Conservation (phyloP, 2,888 invertebrate genomes). For the Eupithecia insigniata region DNA sequence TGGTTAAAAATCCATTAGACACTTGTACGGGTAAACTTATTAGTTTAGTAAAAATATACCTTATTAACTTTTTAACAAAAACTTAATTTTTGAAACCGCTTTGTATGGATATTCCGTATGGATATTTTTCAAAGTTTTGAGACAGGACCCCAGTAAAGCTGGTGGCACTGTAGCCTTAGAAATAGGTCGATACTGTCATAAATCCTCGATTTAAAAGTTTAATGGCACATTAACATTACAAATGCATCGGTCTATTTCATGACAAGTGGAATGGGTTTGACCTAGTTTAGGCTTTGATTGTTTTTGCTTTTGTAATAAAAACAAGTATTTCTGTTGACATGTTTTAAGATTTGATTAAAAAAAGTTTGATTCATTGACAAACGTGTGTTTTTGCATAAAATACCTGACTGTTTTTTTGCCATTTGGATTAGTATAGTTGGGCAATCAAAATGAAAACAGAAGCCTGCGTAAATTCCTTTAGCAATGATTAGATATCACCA, state of each 20-base stretch:
- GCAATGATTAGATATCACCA: too few relatives aligned
- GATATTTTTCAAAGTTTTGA: not conserved
- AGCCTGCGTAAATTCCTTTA: too few relatives aligned
- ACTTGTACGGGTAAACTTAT: not conserved
- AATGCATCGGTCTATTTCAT: constrained; percentile 20
- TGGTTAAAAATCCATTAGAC: too few relatives aligned
- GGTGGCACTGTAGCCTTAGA: constrained; percentile 3
- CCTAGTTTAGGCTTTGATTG: constrained; percentile 11
- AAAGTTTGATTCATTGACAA: not conserved
- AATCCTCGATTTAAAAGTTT: constrained; percentile 25
- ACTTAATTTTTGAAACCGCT: not conserved
- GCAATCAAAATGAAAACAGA: too few relatives aligned
- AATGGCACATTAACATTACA: constrained; percentile 21
- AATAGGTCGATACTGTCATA: constrained; percentile 22
- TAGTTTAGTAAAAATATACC: too few relatives aligned
- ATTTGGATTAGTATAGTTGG: too few relatives aligned
- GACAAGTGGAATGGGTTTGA: constrained; percentile 19
- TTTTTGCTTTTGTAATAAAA: not conserved
- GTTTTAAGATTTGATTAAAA: not conserved
- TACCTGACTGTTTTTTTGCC: too few relatives aligned
- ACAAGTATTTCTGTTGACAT: not conserved
- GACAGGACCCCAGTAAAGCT: not conserved
- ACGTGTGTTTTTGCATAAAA: not conserved
- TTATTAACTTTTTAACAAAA: too few relatives aligned
- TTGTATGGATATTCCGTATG: too few relatives aligned